A percentile compares a stretch with the other conserved stretches of the same genome.
Evolutionary conservation across 1,140 invertebrate species (phyloP).

Genomic region (Papilio dardanus): DNA sequence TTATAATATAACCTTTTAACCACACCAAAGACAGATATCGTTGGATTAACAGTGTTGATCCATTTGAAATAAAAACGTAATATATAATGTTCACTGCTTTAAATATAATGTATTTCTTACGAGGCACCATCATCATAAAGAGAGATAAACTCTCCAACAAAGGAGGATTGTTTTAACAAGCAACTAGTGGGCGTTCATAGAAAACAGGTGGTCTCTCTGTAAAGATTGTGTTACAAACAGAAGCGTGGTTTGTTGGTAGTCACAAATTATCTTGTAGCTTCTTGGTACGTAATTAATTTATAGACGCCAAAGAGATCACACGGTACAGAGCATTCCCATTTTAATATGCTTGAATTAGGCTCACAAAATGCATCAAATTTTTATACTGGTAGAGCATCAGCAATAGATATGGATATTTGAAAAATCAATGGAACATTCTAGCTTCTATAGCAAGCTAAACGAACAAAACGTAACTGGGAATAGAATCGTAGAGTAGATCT

Average conservation of each 20-base stretch:
- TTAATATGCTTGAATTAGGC: not conserved
- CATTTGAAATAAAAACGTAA: constrained; percentile 1
- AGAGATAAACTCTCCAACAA: constrained; percentile 25
- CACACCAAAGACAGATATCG: not conserved
- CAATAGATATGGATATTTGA: too few species aligned
- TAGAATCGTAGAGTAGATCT: too few species aligned
- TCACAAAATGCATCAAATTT: not conserved
- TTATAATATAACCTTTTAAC: not conserved
- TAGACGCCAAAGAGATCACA: not conserved
- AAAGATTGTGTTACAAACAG: not conserved
- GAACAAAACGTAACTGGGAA: too few species aligned
- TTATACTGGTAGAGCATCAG: not conserved
- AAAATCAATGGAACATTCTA: too few species aligned
- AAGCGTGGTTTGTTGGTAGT: not conserved
- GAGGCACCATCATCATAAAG: constrained; percentile 10
- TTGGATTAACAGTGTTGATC: not conserved
- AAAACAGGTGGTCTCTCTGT: constrained; percentile 25
- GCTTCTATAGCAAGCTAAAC: too few species aligned
- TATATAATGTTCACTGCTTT: not conserved
- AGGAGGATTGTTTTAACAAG: constrained; percentile 30
- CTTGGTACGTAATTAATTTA: constrained; percentile 21
- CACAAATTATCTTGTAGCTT: constrained; percentile 21
- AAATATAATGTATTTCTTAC: constrained; percentile 16
- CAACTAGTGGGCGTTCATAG: constrained; percentile 26
- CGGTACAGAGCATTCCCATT: not conserved